Percentiles rank a stretch among this genome's conserved stretches.
Conservation (phyloP, 1,140 invertebrate genomes). For the Myzus persicae region DNA sequence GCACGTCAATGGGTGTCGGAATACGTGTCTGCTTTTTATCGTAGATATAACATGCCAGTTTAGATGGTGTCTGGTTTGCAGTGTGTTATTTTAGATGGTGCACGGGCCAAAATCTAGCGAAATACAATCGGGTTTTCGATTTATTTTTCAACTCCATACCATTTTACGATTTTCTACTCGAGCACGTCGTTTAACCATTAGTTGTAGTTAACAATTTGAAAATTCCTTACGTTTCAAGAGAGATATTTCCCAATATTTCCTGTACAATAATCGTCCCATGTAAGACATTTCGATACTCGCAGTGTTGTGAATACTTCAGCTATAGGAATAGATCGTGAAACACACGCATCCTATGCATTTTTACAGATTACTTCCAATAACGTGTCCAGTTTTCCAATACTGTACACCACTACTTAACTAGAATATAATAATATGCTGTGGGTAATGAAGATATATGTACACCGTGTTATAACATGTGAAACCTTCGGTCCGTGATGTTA, state of each 20-base stretch:
- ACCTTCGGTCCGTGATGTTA: neutral
- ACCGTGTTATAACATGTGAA: neutral
- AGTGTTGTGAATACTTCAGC: neutral
- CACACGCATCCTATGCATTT: neutral
- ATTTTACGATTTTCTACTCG: neutral
- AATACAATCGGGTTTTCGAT: neutral
- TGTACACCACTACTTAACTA: too few relatives aligned
- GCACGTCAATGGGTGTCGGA: neutral
- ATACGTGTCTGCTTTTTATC: neutral
- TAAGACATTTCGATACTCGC: neutral
- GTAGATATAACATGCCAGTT: neutral
- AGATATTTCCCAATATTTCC: neutral
- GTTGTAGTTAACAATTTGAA: neutral
- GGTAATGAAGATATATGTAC: neutral
- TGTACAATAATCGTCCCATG: neutral
- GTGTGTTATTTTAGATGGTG: neutral
- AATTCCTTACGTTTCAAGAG: neutral
- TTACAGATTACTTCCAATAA: neutral
- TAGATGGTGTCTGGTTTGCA: neutral
- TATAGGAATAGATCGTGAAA: neutral
- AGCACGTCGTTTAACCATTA: neutral
- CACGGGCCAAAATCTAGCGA: too few relatives aligned
- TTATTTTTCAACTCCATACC: neutral
- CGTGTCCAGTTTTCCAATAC: neutral
- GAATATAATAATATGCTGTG: too few relatives aligned